phyloP scores from a whole-genome alignment of 1,140 invertebrate species.

The Cydia strobilella region DNA sequence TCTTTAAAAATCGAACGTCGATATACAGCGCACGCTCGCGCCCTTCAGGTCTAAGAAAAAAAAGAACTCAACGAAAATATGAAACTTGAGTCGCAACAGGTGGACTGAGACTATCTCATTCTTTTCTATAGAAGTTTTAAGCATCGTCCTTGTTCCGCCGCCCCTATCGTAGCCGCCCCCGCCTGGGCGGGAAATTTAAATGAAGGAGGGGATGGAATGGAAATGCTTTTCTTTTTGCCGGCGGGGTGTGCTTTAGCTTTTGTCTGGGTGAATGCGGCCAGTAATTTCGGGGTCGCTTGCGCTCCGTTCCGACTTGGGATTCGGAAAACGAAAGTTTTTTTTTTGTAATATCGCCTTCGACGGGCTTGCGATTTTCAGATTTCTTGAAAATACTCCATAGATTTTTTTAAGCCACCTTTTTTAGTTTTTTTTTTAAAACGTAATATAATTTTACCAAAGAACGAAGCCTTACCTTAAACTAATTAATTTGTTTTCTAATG shows the following conservation, averaged over 20 bases:
- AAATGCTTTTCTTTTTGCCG: conserved; percentile 78
- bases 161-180: conserved; percentile 74
- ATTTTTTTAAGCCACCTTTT: too few species aligned
- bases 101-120: conserved; percentile 77
- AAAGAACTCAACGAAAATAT: conserved; percentile 72
- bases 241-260: conserved; percentile 74
- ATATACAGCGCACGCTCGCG: conserved; percentile 38
- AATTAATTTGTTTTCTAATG: too few species aligned
- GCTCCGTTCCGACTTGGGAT: conserved; percentile 63
- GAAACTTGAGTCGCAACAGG: conserved; percentile 73
- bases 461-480: too few species aligned
- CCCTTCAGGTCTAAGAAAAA: conserved; percentile 74
- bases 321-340: conserved; percentile 64
- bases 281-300: conserved; percentile 77
- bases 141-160: conserved; percentile 71
- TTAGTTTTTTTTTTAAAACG: too few species aligned
- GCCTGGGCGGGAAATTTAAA: conserved; percentile 74
- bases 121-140: conserved; percentile 70
- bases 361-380: background rate
- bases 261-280: conserved; percentile 78
- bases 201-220: conserved; percentile 73
- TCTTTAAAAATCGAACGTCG: conserved; percentile 61
- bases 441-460: too few species aligned
- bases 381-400: background rate
- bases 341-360: conserved; percentile 52